phyloP scores from a whole-genome alignment of 2,888 invertebrate species.

The Ariolimax columbianus region DNA sequence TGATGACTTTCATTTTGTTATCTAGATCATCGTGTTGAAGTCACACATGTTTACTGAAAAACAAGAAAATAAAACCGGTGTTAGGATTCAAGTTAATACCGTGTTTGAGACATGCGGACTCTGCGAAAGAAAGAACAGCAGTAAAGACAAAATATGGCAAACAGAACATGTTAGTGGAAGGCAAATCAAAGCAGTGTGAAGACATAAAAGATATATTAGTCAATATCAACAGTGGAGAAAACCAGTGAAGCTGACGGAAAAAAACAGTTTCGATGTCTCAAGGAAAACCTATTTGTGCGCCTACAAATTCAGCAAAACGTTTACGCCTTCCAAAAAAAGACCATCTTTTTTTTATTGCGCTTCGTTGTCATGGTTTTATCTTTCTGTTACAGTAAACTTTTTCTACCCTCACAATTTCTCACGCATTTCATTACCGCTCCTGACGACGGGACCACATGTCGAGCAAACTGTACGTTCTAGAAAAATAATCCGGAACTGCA shows the following conservation, averaged over 20 bases:
- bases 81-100: no score
- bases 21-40: no score
- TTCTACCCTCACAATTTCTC: neutral
- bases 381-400: neutral
- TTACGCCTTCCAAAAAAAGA: neutral
- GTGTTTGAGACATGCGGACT: no score
- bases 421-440: neutral
- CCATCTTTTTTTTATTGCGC: no score
- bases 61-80: no score
- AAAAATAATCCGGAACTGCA: neutral
- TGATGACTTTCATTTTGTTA: no score
- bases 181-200: no score
- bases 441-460: neutral
- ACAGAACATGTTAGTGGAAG: no score
- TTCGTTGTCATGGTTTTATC: neutral
- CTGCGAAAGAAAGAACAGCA: no score
- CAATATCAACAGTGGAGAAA: neutral
- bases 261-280: neutral
- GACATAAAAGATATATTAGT: neutral
- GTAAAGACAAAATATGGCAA: no score
- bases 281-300: neutral
- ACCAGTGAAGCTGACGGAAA: neutral
- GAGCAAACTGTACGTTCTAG: neutral
- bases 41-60: no score
- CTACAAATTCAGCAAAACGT: neutral